Conservation (phyloP, 2,888 invertebrate species). For the Idaea dimidiata region DNA sequence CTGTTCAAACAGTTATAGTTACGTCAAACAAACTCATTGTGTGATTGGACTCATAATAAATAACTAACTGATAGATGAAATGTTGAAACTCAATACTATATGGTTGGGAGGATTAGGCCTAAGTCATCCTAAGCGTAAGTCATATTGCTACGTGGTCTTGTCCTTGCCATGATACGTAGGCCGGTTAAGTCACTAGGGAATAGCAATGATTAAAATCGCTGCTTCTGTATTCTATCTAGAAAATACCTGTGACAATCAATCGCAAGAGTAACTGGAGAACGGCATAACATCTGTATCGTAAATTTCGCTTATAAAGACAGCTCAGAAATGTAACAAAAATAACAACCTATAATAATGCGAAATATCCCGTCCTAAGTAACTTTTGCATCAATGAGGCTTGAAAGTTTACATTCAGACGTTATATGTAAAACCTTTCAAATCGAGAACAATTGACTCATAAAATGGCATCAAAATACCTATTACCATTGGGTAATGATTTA, state of each 20-base stretch:
- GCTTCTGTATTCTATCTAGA: no score
- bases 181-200: background rate
- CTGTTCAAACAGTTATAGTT: constrained; percentile 21
- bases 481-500: constrained; percentile 11
- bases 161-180: constrained; percentile 5
- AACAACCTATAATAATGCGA: background rate
- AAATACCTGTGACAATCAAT: no score
- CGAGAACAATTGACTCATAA: background rate
- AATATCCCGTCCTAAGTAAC: background rate
- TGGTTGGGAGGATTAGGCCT: no score
- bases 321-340: no score
- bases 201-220: no score
- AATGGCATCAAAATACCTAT: background rate
- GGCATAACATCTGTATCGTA: no score
- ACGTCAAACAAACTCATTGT: background rate
- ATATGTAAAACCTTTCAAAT: background rate
- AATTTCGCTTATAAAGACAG: no score
- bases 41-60: constrained; percentile 2
- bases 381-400: background rate
- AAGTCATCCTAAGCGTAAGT: no score
- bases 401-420: background rate
- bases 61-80: background rate
- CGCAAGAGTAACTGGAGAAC: no score
- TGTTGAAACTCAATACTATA: constrained; percentile 5
- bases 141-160: no score